Conservation (phyloP, 2,888 invertebrate genomes). For the Acleris literana region DNA sequence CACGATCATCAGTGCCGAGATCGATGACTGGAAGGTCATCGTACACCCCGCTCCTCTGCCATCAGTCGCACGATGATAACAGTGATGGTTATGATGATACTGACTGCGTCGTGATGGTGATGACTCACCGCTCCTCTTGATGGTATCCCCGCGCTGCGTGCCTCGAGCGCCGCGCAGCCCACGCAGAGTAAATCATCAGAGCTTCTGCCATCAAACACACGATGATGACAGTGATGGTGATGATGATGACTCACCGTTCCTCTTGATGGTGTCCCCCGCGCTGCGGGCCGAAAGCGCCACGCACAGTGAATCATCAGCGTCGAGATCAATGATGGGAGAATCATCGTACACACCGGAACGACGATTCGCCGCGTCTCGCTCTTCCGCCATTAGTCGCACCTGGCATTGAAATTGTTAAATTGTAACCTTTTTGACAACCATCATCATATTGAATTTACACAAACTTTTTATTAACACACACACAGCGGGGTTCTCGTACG, state of each 20-base stretch:
- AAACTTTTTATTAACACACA: too few species aligned
- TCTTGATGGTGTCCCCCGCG: constrained; percentile 66
- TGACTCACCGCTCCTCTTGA: constrained; percentile 60
- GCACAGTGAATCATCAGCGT: constrained; percentile 67
- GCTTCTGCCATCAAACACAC: constrained; percentile 31
- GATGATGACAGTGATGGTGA: background rate
- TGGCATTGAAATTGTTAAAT: background rate
- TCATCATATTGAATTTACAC: too few species aligned
- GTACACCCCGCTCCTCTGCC: too few species aligned
- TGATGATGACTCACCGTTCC: constrained; percentile 51
- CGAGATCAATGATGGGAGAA: constrained; percentile 63
- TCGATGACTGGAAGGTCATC: constrained; percentile 65
- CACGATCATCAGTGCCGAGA: constrained; percentile 61
- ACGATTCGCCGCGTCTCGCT: constrained; percentile 39
- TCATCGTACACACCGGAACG: constrained; percentile 58
- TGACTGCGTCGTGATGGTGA: constrained; percentile 40
- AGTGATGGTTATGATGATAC: constrained; percentile 26
- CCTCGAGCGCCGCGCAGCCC: constrained; percentile 50
- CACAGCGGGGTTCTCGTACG: too few species aligned
- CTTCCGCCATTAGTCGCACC: constrained; percentile 36
- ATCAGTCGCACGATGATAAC: constrained; percentile 9
- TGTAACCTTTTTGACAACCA: too few species aligned
- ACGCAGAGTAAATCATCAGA: too few species aligned
- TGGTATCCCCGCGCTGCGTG: constrained; percentile 59
- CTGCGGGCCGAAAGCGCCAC: constrained; percentile 52